phyloP scores from a whole-genome alignment of 2,113 vertebrate genomes.

The Monarcha castaneiventris region DNA sequence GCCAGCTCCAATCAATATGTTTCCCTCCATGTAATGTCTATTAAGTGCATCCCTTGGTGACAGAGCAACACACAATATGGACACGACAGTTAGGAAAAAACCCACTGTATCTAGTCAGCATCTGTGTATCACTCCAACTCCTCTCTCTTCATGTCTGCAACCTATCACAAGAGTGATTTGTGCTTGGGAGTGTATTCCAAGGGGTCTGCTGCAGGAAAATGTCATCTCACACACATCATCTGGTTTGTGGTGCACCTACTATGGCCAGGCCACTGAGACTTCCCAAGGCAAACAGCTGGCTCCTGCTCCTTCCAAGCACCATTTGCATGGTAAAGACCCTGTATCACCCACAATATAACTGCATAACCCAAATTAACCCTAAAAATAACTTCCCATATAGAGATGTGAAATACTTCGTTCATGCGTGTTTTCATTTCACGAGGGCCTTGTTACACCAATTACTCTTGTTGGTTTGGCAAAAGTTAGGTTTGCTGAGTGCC shows the following conservation, averaged over 20 bases:
- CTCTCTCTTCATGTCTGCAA: neutral
- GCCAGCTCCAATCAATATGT: neutral
- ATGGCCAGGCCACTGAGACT: neutral
- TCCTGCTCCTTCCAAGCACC: neutral
- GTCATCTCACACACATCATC: neutral
- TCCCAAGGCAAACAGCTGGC: neutral
- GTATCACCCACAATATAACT: neutral
- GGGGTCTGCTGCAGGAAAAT: neutral
- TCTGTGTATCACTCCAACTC: neutral
- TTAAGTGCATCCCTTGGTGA: neutral
- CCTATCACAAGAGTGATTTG: neutral
- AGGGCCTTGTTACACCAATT: conserved; percentile 39
- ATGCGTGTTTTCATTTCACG: conserved; percentile 11
- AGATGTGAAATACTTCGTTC: neutral
- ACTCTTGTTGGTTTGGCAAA: conserved; percentile 48
- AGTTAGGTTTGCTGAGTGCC: conserved; percentile 11
- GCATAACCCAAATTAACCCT: conserved; percentile 39
- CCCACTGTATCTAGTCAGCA: neutral
- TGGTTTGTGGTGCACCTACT: neutral
- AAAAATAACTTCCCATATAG: conserved; percentile 25
- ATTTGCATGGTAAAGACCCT: neutral
- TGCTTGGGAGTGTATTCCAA: neutral
- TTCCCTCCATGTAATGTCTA: neutral
- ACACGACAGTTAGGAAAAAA: neutral
- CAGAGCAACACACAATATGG: neutral